phyloP scores from a whole-genome alignment of 2,797 vertebrate species.

The Anguilla pacifica region DNA sequence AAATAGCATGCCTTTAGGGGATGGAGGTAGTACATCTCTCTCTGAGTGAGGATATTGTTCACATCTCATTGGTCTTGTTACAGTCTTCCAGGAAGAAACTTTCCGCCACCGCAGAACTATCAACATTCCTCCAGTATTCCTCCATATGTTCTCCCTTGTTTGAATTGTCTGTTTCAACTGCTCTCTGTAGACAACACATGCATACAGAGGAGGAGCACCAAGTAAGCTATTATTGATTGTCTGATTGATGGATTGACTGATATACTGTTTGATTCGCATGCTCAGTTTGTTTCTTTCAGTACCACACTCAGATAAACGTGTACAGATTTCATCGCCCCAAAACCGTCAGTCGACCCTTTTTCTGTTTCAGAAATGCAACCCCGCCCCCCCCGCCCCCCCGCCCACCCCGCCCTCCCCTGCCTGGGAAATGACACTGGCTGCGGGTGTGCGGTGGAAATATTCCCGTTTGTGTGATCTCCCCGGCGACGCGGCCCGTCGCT shows the following conservation, averaged over 20 bases:
- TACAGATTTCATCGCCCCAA: not conserved
- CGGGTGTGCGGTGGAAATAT: constrained; percentile 22
- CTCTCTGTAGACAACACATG: not conserved
- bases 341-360: not conserved
- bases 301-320: not conserved
- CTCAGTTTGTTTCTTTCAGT: not conserved
- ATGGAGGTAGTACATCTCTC: not conserved
- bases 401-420: not conserved
- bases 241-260: not conserved
- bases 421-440: constrained; percentile 20
- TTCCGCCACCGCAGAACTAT: not conserved
- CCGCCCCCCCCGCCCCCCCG: not conserved
- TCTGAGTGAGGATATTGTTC: not conserved
- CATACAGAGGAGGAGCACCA: not conserved
- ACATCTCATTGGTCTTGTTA: not conserved
- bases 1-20: not conserved
- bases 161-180: not conserved
- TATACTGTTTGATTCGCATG: not conserved
- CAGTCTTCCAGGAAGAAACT: not conserved
- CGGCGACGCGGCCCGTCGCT: constrained; percentile 10
- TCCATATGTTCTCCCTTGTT: not conserved
- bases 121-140: not conserved
- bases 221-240: not conserved
- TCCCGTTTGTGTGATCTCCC: constrained; percentile 17
- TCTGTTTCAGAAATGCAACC: not conserved